phyloP scores from a whole-genome alignment of 2,797 vertebrate genomes.

The Eulemur albifrons region DNA sequence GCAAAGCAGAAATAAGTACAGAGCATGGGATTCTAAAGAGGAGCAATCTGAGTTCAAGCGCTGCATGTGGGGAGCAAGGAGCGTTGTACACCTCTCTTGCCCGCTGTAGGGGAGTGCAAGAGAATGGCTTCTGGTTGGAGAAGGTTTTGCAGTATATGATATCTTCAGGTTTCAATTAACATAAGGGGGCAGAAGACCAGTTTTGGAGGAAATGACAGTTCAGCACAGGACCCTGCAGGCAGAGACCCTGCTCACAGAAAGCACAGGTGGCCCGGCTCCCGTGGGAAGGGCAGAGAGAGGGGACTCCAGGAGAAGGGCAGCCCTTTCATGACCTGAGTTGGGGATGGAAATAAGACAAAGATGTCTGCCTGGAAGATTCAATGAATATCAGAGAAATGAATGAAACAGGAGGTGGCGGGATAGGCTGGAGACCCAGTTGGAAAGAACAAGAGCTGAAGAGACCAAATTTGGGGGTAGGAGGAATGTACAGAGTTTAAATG shows the following conservation, averaged over 20 bases:
- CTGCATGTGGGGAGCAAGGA: not conserved
- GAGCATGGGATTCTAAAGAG: not conserved
- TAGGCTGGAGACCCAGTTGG: not conserved
- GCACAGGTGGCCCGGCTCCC: not conserved
- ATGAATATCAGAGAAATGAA: not conserved
- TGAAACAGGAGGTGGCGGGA: not conserved
- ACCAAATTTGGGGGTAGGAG: not conserved
- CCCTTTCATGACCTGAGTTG: not conserved
- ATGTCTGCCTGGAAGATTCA: not conserved
- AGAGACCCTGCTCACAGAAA: not conserved
- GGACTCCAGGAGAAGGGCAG: not conserved
- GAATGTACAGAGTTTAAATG: not conserved
- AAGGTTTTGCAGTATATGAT: not conserved
- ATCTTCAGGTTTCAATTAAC: not conserved
- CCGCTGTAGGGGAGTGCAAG: not conserved
- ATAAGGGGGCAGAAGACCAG: not conserved
- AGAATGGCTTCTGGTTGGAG: not conserved
- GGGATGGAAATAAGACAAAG: not conserved
- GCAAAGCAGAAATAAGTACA: not conserved
- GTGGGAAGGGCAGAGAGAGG: not conserved
- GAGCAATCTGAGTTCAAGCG: not conserved
- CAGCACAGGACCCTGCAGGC: too few relatives aligned
- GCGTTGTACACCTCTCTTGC: not conserved
- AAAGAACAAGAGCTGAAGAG: not conserved
- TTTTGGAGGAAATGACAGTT: not conserved